Conservation (phyloP, 1,140 invertebrate species). For the Stenopsyche tienmushanensis region DNA sequence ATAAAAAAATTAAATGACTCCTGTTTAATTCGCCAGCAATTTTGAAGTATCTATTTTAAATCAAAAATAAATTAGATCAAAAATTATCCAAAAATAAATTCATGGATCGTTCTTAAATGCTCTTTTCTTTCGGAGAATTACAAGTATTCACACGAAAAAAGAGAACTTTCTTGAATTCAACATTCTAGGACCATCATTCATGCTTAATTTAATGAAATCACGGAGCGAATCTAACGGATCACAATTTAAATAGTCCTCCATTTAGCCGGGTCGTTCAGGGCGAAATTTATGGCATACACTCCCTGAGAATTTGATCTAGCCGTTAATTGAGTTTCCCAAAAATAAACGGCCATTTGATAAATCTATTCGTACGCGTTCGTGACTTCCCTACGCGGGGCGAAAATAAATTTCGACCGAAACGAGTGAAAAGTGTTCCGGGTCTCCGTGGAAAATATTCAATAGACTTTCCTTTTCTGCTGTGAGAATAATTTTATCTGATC, state of each 20-base stretch:
- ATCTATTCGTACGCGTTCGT: not conserved
- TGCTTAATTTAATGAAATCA: not conserved
- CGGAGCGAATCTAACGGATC: no score
- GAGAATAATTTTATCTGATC: constrained; percentile 4
- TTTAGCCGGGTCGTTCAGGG: not conserved
- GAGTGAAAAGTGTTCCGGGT: not conserved
- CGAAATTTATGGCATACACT: not conserved
- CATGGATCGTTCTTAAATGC: not conserved
- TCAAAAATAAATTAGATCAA: constrained; percentile 3
- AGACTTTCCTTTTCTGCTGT: not conserved
- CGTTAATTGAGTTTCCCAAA: not conserved
- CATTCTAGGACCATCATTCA: no score
- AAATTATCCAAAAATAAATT: not conserved
- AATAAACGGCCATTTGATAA: no score
- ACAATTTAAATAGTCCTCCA: not conserved
- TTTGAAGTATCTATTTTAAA: not conserved
- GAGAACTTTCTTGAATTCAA: no score
- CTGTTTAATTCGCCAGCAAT: no score
- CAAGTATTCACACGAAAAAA: not conserved
- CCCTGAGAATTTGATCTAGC: not conserved
- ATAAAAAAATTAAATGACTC: not conserved
- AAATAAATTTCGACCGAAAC: not conserved
- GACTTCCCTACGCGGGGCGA: not conserved
- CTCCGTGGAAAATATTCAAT: not conserved
- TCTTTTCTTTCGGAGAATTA: not conserved